Evolutionary conservation across 53 echinoderm and acorn worm species (phyloP).

Genomic region (Echinarachnius parma): DNA sequence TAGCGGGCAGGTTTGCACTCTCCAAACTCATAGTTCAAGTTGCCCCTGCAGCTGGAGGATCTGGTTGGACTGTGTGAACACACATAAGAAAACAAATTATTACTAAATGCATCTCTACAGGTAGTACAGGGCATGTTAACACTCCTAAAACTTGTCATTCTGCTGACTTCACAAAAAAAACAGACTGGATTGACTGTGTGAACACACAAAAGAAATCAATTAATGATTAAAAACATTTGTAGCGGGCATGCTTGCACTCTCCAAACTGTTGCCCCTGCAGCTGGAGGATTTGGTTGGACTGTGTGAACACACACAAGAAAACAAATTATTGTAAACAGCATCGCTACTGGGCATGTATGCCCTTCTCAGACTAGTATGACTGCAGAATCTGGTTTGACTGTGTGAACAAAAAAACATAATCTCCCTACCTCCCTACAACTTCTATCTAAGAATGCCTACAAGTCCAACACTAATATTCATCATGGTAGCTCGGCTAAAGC

Average conservation of each 20-base stretch:
- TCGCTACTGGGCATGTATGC: too few relatives aligned
- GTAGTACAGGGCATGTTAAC: too few relatives aligned
- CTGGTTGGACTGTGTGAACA: constrained; percentile 7
- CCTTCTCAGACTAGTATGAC: neutral
- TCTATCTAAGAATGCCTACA: too few relatives aligned
- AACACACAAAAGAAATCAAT: neutral
- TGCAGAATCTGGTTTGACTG: neutral
- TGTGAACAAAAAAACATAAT: neutral
- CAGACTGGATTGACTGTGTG: neutral
- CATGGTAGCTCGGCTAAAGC: too few relatives aligned
- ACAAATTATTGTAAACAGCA: too few relatives aligned
- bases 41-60: constrained; percentile 1
- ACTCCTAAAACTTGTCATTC: neutral
- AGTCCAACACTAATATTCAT: too few relatives aligned
- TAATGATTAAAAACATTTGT: too few relatives aligned
- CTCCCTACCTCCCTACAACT: too few relatives aligned
- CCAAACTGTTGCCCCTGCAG: neutral
- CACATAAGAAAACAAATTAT: too few relatives aligned
- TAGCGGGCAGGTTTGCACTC: neutral
- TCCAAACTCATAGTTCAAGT: neutral
- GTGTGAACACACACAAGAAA: too few relatives aligned
- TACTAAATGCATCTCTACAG: too few relatives aligned
- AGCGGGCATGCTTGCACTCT: neutral
- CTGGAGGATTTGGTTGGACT: neutral
- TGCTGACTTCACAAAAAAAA: neutral